phyloP scores from a whole-genome alignment of 2,797 vertebrate genomes.

The Sarcoramphus papa region DNA sequence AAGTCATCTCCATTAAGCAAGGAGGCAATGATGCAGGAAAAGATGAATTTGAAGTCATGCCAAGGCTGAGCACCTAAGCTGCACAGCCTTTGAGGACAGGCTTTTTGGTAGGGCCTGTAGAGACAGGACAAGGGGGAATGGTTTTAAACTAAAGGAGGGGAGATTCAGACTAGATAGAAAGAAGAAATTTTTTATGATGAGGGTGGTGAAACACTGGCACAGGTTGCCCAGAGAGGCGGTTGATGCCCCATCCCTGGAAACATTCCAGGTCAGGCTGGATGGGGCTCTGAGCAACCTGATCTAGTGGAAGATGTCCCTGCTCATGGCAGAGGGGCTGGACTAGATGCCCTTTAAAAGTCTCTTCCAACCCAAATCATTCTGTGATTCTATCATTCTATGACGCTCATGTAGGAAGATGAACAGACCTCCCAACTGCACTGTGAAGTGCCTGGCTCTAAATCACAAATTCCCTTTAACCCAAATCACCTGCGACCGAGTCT shows the following conservation, averaged over 20 bases:
- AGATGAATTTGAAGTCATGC: neutral
- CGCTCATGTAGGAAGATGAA: neutral
- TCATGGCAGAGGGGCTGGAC: rapidly evolving
- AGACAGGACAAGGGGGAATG: rapidly evolving
- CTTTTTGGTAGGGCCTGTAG: neutral
- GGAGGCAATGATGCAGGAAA: neutral
- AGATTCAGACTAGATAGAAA: neutral
- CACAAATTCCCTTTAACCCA: neutral
- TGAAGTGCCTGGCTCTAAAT: neutral
- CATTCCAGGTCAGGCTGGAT: rapidly evolving
- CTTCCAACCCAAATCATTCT: neutral
- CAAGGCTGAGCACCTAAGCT: neutral
- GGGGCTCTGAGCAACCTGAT: neutral
- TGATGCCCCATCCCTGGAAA: neutral
- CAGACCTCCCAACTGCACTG: rapidly evolving
- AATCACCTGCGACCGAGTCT: neutral
- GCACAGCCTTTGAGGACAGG: neutral
- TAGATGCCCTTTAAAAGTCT: neutral
- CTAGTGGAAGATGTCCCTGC: neutral
- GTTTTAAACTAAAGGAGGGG: neutral
- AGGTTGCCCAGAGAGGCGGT: neutral
- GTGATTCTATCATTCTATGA: neutral
- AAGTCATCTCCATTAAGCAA: neutral
- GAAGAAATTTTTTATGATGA: rapidly evolving
- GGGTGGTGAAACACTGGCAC: rapidly evolving